A percentile compares a stretch with the other conserved stretches of the same genome.
These are phyloP conservation scores for Patella pellucida DNA, from an alignment of 2,888 invertebrate species.

Conservation along the genomic window DNA sequence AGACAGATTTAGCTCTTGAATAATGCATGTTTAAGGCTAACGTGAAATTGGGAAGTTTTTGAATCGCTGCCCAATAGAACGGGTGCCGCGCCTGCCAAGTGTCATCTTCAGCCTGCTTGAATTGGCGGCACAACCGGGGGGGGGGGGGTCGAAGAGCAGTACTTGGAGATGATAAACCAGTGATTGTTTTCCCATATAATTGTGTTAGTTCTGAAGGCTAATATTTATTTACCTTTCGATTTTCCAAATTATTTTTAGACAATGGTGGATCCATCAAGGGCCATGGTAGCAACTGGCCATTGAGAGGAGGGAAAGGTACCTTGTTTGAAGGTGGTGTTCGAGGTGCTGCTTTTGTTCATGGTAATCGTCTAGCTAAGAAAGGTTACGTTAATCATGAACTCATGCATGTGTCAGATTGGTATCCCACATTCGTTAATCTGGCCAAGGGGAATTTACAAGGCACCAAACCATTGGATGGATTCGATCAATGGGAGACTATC, in stretches of 20 bases:
- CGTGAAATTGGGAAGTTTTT: too few relatives aligned
- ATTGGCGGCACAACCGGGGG: too few relatives aligned
- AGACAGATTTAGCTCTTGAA: too few relatives aligned
- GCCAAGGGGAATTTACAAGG: constrained; percentile 59
- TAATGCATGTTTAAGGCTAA: too few relatives aligned
- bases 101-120: too few relatives aligned
- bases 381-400: constrained; percentile 44
- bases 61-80: too few relatives aligned
- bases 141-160: too few relatives aligned
- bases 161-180: too few relatives aligned
- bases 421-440: constrained; percentile 61
- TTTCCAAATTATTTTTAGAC: constrained; percentile 68
- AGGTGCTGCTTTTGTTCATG: constrained; percentile 65
- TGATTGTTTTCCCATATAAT: too few relatives aligned
- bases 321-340: constrained; percentile 68
- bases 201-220: too few relatives aligned
- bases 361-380: constrained; percentile 35
- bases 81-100: too few relatives aligned
- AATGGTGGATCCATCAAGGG: constrained; percentile 65
- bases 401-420: constrained; percentile 69
- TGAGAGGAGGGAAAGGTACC: constrained; percentile 66
- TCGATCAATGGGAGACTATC: constrained; percentile 62
- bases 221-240: too few relatives aligned
- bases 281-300: constrained; percentile 68
- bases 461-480: constrained; percentile 62